phyloP scores from a whole-genome alignment of 2,113 vertebrate genomes.

The Neogale vison region DNA sequence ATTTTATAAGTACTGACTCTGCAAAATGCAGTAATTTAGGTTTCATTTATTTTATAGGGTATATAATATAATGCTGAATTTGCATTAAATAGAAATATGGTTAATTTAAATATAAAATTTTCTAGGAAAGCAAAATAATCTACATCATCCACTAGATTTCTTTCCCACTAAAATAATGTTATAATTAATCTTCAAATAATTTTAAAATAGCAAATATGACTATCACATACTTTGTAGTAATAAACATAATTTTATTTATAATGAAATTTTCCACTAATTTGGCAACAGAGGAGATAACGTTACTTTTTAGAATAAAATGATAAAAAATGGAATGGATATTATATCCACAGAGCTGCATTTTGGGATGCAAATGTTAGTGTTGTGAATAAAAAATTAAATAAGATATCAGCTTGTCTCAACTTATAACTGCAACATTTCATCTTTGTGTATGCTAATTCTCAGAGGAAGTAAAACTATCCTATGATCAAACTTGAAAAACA shows the following conservation, averaged over 20 bases:
- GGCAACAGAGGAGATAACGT: neutral
- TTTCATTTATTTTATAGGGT: constrained; percentile 59
- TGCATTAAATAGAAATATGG: constrained; percentile 39
- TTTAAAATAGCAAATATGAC: constrained; percentile 4
- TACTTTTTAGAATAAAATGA: constrained; percentile 25
- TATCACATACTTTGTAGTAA: constrained; percentile 6
- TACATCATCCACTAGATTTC: constrained; percentile 50
- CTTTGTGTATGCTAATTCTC: neutral
- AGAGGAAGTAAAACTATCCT: neutral
- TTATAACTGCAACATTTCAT: neutral
- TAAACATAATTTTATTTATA: constrained; percentile 44
- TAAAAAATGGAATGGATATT: neutral
- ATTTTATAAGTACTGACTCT: constrained; percentile 63
- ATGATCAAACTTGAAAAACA: neutral
- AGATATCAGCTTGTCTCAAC: neutral
- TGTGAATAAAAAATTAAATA: neutral
- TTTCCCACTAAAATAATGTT: neutral
- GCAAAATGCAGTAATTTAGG: constrained; percentile 58
- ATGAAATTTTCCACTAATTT: neutral
- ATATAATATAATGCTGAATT: constrained; percentile 63
- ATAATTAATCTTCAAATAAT: constrained; percentile 63
- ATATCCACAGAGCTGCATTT: neutral
- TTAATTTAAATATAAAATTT: constrained; percentile 63
- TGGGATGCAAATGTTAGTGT: neutral
- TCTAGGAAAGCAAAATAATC: constrained; percentile 53